Conservation (phyloP, 2,113 vertebrate genomes). For the Spilogale gracilis region DNA sequence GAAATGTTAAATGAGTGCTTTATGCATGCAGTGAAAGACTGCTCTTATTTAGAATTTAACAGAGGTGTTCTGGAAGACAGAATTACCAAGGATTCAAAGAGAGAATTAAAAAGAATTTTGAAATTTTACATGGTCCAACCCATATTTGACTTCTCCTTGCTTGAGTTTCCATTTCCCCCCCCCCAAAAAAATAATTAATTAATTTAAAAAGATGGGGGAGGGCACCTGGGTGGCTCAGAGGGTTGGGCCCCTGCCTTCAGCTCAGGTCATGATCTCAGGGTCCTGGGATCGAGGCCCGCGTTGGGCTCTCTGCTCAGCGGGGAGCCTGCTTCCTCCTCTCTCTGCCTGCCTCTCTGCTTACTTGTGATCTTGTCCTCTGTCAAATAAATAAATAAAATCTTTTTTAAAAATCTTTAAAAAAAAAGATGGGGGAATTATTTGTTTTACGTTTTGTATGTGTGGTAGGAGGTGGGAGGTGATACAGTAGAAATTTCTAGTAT, state of each 20-base stretch:
- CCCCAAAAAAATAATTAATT: not conserved
- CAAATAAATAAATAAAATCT: no score
- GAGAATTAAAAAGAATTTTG: slow-evolving; percentile 15
- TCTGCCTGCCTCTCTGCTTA: no score
- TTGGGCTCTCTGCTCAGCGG: no score
- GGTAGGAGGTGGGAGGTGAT: not conserved
- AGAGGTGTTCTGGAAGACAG: not conserved
- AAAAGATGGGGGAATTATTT: not conserved
- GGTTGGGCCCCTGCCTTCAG: no score
- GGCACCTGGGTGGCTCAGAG: no score
- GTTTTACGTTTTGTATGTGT: not conserved
- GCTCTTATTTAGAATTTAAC: slow-evolving; percentile 44
- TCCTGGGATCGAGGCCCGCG: no score
- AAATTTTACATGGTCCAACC: not conserved
- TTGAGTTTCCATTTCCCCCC: not conserved
- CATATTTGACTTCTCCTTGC: not conserved
- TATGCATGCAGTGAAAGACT: not conserved
- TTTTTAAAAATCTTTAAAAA: not conserved
- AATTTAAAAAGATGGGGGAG: not conserved
- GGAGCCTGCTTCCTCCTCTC: no score
- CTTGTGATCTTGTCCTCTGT: no score
- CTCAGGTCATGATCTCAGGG: no score
- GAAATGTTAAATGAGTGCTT: slow-evolving; percentile 50
- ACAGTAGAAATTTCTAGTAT: slow-evolving; percentile 37
- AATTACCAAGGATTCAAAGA: slow-evolving; percentile 20